phyloP scores from a whole-genome alignment of 2,113 vertebrate species.

The Coryphaenoides rupestris region DNA sequence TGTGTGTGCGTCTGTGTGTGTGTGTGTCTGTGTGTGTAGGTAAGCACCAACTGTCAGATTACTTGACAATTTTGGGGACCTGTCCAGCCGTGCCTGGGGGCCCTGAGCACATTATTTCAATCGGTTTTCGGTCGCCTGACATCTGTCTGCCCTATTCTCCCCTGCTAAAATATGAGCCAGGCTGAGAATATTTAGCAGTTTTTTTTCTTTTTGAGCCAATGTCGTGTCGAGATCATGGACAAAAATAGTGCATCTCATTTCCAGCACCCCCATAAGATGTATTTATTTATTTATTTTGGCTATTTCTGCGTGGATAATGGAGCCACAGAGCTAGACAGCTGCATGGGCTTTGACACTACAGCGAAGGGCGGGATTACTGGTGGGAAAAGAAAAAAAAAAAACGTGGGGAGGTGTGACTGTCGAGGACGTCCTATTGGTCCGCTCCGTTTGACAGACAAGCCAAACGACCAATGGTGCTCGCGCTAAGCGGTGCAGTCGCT shows the following conservation, averaged over 20 bases:
- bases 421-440: slow-evolving; percentile 45
- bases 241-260: not conserved
- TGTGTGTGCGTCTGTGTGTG: slow-evolving; percentile 5
- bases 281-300: no score
- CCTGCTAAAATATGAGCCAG: not conserved
- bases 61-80: not conserved
- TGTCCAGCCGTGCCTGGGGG: slow-evolving; percentile 34
- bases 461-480: slow-evolving; percentile 45
- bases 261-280: not conserved
- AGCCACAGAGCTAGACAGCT: slow-evolving; percentile 6
- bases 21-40: slow-evolving; percentile 2
- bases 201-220: not conserved
- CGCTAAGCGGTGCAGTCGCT: slow-evolving; percentile 19
- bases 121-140: slow-evolving; percentile 35
- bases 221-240: not conserved
- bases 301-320: not conserved
- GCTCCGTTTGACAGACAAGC: slow-evolving; percentile 39
- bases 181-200: slow-evolving; percentile 4
- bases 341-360: slow-evolving; percentile 15
- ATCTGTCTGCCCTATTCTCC: slow-evolving; percentile 30
- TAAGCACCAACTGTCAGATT: not conserved
- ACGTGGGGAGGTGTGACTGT: slow-evolving; percentile 71
- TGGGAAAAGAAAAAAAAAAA: no score
- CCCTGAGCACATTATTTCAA: slow-evolving; percentile 40
- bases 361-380: slow-evolving; percentile 36